These are phyloP conservation scores for Sialia sialis DNA, from an alignment of 2,113 vertebrate genomes.

Conservation along the genomic window DNA sequence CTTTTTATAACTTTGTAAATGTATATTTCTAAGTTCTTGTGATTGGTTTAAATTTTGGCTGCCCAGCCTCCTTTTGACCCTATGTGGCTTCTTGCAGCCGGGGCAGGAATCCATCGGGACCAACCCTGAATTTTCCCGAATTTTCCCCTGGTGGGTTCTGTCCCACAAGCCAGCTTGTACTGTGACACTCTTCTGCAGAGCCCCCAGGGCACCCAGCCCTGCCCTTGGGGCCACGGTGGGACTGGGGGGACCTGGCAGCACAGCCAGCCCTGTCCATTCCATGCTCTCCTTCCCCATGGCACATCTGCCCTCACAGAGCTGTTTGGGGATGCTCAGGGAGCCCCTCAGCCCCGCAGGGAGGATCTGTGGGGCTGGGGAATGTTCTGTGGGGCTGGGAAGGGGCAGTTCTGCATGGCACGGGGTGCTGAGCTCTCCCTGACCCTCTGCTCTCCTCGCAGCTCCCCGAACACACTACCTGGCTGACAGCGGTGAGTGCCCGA, in stretches of 20 bases:
- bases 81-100: no score
- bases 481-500: conserved; percentile 84
- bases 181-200: neutral
- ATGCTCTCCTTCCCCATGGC: neutral
- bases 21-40: no score
- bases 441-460: conserved; percentile 76
- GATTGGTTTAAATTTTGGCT: no score
- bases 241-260: fast-evolving
- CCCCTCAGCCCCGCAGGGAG: neutral
- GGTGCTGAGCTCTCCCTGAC: neutral
- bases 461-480: conserved; percentile 84
- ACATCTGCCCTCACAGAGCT: neutral
- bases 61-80: no score
- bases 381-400: neutral
- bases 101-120: no score
- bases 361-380: no score
- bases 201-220: neutral
- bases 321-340: neutral
- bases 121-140: no score
- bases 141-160: no score
- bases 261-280: fast-evolving
- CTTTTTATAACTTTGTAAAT: no score
- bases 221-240: fast-evolving
- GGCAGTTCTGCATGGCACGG: fast-evolving
- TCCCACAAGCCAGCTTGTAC: no score